Percentiles rank a stretch among this genome's conserved stretches.
Conservation (phyloP, 2,888 invertebrate species). For the Zelleria hepariella region DNA sequence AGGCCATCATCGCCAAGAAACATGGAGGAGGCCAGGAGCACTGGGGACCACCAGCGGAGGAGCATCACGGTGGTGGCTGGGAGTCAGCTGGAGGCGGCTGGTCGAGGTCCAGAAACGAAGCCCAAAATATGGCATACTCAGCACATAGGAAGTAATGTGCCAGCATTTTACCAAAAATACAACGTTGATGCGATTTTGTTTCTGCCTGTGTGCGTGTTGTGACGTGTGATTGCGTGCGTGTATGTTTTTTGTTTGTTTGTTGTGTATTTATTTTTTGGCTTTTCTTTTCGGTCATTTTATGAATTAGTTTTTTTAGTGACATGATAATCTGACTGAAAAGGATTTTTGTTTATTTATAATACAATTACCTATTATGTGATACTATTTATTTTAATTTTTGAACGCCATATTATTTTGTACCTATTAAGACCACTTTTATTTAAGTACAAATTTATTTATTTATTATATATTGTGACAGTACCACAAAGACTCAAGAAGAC, state of each 20-base stretch:
- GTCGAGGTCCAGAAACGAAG: slow-evolving; percentile 55
- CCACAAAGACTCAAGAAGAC: not conserved
- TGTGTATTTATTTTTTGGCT: slow-evolving; percentile 20
- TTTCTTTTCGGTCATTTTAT: slow-evolving; percentile 53
- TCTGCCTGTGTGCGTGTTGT: not conserved
- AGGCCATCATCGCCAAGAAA: slow-evolving; percentile 55
- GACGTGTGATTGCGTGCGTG: slow-evolving; percentile 10
- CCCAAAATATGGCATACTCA: slow-evolving; percentile 50
- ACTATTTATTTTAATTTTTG: slow-evolving; percentile 3
- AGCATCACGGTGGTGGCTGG: slow-evolving; percentile 33
- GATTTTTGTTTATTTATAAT: slow-evolving; percentile 25
- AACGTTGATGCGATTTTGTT: too few species aligned
- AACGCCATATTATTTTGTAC: slow-evolving; percentile 8
- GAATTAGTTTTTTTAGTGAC: not conserved
- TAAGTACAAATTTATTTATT: not conserved
- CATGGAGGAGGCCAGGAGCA: slow-evolving; percentile 37
- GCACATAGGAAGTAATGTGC: slow-evolving; percentile 39
- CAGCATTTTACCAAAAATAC: slow-evolving; percentile 9
- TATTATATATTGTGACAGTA: not conserved
- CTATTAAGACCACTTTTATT: slow-evolving; percentile 18
- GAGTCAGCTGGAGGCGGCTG: slow-evolving; percentile 42
- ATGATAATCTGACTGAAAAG: slow-evolving; percentile 50
- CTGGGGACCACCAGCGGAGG: slow-evolving; percentile 15
- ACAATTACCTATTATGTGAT: slow-evolving; percentile 8
- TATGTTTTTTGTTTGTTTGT: slow-evolving; percentile 23